A percentile compares a stretch with the other conserved stretches of the same genome.
Evolutionary conservation across 2,888 invertebrate species (phyloP).

Genomic region (Agrochola macilenta): DNA sequence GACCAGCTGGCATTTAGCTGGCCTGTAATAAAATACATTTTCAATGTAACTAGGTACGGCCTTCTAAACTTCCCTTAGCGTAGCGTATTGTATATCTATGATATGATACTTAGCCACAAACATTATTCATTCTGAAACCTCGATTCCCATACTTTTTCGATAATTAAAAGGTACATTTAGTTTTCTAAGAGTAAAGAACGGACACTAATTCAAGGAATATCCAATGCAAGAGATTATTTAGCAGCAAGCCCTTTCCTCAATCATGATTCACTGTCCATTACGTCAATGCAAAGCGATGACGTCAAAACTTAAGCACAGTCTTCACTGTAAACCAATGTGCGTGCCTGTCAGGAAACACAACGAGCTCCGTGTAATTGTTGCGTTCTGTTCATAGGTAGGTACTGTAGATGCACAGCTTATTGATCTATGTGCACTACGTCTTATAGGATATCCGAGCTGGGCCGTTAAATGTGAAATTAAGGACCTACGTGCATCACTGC

Average conservation of each 20-base stretch:
- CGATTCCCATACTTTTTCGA: no score
- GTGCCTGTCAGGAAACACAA: constrained; percentile 44
- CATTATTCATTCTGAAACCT: no score
- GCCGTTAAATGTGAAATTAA: constrained; percentile 19
- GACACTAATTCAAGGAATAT: background rate
- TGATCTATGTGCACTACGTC: constrained; percentile 11
- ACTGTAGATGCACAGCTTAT: constrained; percentile 11
- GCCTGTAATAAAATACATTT: background rate
- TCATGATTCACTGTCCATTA: background rate
- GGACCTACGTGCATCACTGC: background rate
- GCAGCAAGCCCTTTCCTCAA: background rate
- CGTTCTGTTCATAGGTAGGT: constrained; percentile 16
- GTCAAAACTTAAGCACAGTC: constrained; percentile 30
- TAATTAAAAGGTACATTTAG: background rate
- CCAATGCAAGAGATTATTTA: background rate
- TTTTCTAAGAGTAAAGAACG: background rate
- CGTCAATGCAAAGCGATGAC: constrained; percentile 19
- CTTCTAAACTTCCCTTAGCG: no score
- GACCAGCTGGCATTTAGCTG: background rate
- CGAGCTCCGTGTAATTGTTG: constrained; percentile 47
- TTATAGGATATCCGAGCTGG: background rate
- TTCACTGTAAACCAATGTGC: constrained; percentile 41
- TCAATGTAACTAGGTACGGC: background rate
- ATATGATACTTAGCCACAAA: no score
- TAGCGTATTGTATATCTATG: background rate